phyloP scores from a whole-genome alignment of 92 coral and sea anemone species.

The Micromussa lordhowensis region DNA sequence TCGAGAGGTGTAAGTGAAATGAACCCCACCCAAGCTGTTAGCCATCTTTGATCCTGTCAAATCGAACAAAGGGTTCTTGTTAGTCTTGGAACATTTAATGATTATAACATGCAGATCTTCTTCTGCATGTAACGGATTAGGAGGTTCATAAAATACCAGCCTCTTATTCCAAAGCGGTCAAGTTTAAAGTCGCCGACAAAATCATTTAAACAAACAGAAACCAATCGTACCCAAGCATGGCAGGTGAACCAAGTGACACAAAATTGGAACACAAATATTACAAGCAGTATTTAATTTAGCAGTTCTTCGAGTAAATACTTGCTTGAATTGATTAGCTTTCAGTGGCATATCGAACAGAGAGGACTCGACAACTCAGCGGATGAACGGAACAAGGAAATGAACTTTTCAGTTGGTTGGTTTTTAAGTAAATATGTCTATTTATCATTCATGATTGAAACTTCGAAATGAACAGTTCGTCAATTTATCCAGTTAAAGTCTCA shows the following conservation, averaged over 20 bases:
- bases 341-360: not conserved
- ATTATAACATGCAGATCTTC: not conserved
- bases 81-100: not conserved
- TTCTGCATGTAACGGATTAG: not conserved
- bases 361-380: not conserved
- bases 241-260: not conserved
- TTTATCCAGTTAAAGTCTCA: constrained; percentile 1
- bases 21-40: not conserved
- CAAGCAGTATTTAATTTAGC: constrained; percentile 22
- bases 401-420: constrained; percentile 1
- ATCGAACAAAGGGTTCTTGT: not conserved
- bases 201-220: not conserved
- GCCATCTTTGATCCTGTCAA: not conserved
- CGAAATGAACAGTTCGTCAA: constrained; percentile 16
- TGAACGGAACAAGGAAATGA: constrained; percentile 40
- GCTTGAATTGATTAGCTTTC: constrained; percentile 15
- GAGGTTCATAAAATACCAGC: not conserved
- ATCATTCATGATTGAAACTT: not conserved
- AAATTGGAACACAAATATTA: constrained; percentile 3
- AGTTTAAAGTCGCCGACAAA: constrained; percentile 3
- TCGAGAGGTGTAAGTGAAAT: not conserved
- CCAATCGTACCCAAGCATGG: not conserved
- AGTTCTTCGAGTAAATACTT: not conserved
- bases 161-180: not conserved
- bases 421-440: constrained; percentile 20